Percentiles rank a stretch among this genome's conserved stretches.
Conservation (phyloP, 2,113 vertebrate genomes). For the Peromyscus maniculatus region DNA sequence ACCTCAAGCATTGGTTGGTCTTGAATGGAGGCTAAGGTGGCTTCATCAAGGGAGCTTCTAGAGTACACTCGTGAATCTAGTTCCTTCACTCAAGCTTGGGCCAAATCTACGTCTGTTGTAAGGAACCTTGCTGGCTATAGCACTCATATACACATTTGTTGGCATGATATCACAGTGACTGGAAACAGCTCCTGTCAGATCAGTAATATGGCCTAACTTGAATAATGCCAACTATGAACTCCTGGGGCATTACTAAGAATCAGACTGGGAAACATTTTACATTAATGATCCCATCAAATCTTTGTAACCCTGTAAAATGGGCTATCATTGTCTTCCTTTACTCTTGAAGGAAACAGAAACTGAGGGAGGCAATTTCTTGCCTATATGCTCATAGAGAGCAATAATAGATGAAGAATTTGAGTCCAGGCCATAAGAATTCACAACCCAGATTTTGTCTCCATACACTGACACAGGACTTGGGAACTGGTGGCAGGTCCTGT, state of each 20-base stretch:
- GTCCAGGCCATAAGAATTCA: background rate
- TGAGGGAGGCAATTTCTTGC: background rate
- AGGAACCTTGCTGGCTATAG: background rate
- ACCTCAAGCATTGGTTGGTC: background rate
- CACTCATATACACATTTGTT: background rate
- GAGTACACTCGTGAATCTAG: background rate
- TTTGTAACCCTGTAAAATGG: background rate
- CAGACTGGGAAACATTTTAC: background rate
- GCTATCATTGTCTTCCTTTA: background rate
- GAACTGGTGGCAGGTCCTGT: background rate
- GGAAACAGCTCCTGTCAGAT: conserved; percentile 15
- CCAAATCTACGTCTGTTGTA: background rate
- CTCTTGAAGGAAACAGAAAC: background rate
- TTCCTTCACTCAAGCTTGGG: background rate
- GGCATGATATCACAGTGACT: conserved; percentile 23
- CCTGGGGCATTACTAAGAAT: conserved; percentile 27
- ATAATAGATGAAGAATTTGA: background rate
- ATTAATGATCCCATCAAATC: background rate
- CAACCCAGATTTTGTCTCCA: background rate
- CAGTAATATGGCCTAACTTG: conserved; percentile 9
- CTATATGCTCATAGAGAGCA: background rate
- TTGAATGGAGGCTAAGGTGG: background rate
- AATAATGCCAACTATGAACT: conserved; percentile 25
- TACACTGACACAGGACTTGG: background rate
- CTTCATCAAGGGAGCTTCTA: background rate